Conservation (phyloP, 1,140 invertebrate species). For the Tetramorium parvispinum region DNA sequence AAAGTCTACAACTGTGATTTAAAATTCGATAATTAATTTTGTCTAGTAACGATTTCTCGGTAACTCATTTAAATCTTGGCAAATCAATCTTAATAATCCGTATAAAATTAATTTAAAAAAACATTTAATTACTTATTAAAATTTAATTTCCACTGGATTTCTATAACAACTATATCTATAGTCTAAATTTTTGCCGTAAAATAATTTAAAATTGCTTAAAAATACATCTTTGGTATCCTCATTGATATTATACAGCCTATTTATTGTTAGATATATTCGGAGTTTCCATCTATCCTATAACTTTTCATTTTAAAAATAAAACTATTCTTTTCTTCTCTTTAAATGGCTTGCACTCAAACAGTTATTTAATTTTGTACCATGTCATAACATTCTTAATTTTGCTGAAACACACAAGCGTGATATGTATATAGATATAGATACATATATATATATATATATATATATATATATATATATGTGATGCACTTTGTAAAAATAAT, state of each 20-base stretch:
- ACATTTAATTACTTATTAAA: constrained; percentile 7
- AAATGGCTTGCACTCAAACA: neutral
- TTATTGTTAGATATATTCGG: too few species aligned
- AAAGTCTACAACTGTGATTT: neutral
- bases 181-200: neutral
- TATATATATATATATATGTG: too few species aligned
- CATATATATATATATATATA: neutral
- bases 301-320: neutral
- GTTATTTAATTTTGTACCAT: neutral
- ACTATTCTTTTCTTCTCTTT: neutral
- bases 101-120: neutral
- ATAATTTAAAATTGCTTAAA: constrained; percentile 7
- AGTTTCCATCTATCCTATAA: neutral
- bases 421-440: neutral
- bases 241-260: neutral
- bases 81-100: neutral
- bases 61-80: neutral
- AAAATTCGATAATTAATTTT: constrained; percentile 17
- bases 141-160: neutral
- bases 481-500: too few species aligned
- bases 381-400: neutral
- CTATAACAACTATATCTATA: neutral
- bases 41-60: neutral
- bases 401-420: neutral
- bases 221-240: neutral